Base-by-base conservation (phyloP, 64 coral and sea anemone species). In the Platygyra sinensis region DNA sequence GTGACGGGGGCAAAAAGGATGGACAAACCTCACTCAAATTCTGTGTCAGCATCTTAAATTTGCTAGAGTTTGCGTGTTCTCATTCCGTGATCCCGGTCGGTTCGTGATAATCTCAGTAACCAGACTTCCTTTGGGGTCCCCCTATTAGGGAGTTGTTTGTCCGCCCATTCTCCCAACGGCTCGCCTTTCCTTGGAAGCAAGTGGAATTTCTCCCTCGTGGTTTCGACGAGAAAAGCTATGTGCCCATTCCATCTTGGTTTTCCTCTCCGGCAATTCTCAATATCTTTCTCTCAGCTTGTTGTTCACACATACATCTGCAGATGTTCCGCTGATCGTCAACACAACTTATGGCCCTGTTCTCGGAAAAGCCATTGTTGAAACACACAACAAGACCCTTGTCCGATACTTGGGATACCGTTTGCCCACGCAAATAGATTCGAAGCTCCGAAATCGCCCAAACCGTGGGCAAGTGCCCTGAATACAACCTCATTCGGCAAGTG, bases 381-480 rank as follows among this genome's bases (percentile, higher is more conserved):
- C 52, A 3, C 52, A 64, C 0, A 91, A 91, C n/a, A 91, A 87
- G 28, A 87, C 82, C 8, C 36, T 95, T 9, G 36, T 80, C 25
- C 27, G 65, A 74, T 95, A 82, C 93, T 95, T 77, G 94, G 94
- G 17, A 95, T 95, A 57, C 84, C 67, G n/a, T 95, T 86, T 67
- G 94, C 78, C 1, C 32, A 78, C n/a, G 89, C 89, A 28, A n/a
- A 60, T 18, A 86, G 89, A 28, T 95, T 95, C 52, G 89, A 88
- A 77, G 72, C 55, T 27, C 89, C 89, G 16, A 2, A 32, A 38
- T 42, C 67, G 24, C 63, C 78, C 1, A 72, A 39, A 4, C 52
- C 62, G 33, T 92, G 89, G 94, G 50, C 10, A 18, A 27, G 25
- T 38, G 50, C 83, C 7, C 71, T 78, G 20, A 14, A 83, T 10